Evolutionary conservation across 2,797 vertebrate species (phyloP).

Genomic region (Heterohyrax brucei): DNA sequence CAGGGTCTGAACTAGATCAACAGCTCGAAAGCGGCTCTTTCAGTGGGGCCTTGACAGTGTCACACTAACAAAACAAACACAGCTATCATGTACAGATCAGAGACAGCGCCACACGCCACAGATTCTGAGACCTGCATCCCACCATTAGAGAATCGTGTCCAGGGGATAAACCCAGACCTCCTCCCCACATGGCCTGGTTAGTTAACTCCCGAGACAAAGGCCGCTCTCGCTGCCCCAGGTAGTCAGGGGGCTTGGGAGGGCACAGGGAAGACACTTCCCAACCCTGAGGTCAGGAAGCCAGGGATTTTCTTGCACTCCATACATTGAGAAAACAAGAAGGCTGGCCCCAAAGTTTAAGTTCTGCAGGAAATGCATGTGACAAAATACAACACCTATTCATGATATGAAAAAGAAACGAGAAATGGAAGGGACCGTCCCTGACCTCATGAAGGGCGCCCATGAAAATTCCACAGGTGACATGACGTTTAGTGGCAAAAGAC

Average conservation of each 20-base stretch:
- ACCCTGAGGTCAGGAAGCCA: background rate
- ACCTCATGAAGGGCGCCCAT: background rate
- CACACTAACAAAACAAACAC: slow-evolving; percentile 89
- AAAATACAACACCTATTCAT: slow-evolving; percentile 10
- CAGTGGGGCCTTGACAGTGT: slow-evolving; percentile 89
- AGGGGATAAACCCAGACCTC: background rate
- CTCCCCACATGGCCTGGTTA: background rate
- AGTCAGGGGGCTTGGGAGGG: background rate
- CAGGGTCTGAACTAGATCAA: slow-evolving; percentile 92
- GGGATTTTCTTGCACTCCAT: background rate
- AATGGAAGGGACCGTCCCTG: slow-evolving; percentile 36
- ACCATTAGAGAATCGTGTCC: background rate
- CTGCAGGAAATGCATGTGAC: background rate
- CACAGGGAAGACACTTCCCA: too few relatives aligned
- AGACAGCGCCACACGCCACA: slow-evolving; percentile 29
- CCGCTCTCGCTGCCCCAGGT: background rate
- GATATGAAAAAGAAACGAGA: slow-evolving; percentile 8
- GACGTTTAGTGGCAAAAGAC: background rate
- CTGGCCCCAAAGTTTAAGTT: background rate
- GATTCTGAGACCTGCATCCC: background rate
- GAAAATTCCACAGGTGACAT: background rate
- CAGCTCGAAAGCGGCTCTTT: slow-evolving; percentile 90
- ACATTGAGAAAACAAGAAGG: slow-evolving; percentile 46
- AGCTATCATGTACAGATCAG: background rate
- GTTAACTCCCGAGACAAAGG: background rate